Percentiles rank a stretch among this genome's conserved stretches.
Conservation (phyloP, 2,888 invertebrate genomes). For the Meiosimyza platycephala region DNA sequence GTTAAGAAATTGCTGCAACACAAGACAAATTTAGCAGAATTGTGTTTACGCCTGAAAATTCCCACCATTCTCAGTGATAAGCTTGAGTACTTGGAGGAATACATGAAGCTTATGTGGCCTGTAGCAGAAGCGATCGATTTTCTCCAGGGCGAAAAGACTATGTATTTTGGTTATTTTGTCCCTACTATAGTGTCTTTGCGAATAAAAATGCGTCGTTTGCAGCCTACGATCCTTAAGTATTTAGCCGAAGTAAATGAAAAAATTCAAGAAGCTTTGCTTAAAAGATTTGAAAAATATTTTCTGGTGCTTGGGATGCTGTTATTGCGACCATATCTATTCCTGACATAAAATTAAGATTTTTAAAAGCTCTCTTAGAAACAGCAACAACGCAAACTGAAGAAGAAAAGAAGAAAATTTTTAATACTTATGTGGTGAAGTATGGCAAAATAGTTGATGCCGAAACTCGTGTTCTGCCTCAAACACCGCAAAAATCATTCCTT, state of each 20-base stretch:
- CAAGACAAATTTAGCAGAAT: constrained; percentile 19
- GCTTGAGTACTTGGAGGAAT: constrained; percentile 31
- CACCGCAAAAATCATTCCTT: not conserved
- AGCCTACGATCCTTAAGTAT: constrained; percentile 14
- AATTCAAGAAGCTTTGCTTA: constrained; percentile 39
- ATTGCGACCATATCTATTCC: too few species aligned
- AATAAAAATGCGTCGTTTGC: constrained; percentile 23
- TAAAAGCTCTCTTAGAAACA: too few species aligned
- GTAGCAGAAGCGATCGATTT: constrained; percentile 35
- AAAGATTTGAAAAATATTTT: too few species aligned
- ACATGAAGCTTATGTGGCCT: constrained; percentile 31
- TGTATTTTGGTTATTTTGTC: too few species aligned
- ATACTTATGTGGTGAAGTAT: not conserved
- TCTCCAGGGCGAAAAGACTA: constrained; percentile 35
- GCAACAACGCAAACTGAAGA: too few species aligned
- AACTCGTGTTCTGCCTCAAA: not conserved
- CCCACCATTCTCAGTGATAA: too few species aligned
- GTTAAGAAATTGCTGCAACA: too few species aligned
- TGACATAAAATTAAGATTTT: too few species aligned
- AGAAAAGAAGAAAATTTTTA: too few species aligned
- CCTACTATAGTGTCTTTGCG: constrained; percentile 29
- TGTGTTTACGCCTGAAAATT: constrained; percentile 26
- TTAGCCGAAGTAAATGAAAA: constrained; percentile 22
- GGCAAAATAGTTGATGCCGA: too few species aligned
- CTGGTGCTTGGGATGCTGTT: not conserved